phyloP scores from a whole-genome alignment of 2,888 invertebrate species.

The Thelaira solivaga region DNA sequence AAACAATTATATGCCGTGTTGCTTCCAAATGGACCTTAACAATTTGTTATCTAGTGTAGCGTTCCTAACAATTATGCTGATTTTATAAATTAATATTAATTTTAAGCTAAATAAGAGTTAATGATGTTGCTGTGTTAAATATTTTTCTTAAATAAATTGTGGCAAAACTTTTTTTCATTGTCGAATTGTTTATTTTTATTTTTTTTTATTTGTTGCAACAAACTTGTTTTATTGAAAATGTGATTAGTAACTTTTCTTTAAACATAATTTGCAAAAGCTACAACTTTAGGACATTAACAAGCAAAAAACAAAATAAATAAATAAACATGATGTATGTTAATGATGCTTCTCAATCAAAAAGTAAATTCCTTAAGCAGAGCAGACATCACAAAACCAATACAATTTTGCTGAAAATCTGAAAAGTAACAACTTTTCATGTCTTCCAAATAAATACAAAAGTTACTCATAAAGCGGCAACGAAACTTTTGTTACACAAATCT shows the following conservation, averaged over 20 bases:
- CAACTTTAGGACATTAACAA: slow-evolving; percentile 2
- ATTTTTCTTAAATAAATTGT: too few relatives aligned
- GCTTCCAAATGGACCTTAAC: too few relatives aligned
- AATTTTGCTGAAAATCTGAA: slow-evolving; percentile 12
- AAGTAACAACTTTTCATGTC: slow-evolving; percentile 11
- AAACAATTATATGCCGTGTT: too few relatives aligned
- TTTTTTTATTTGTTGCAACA: too few relatives aligned
- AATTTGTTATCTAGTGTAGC: too few relatives aligned
- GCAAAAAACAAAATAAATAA: slow-evolving; percentile 24
- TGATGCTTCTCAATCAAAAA: slow-evolving; percentile 75
- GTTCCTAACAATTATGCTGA: too few relatives aligned
- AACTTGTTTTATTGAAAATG: slow-evolving; percentile 73
- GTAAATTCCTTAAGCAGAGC: slow-evolving; percentile 65
- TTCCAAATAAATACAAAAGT: slow-evolving; percentile 28
- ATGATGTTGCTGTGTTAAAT: too few relatives aligned
- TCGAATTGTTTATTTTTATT: too few relatives aligned
- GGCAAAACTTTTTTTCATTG: too few relatives aligned
- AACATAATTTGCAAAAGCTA: too few relatives aligned
- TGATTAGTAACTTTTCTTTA: slow-evolving; percentile 71
- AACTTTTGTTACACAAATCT: background rate
- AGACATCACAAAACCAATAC: slow-evolving; percentile 19
- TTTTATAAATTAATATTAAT: too few relatives aligned
- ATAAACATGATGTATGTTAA: slow-evolving; percentile 69
- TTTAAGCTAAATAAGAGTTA: too few relatives aligned
- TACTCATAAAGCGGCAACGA: slow-evolving; percentile 27